A percentile compares a stretch with the other conserved stretches of the same genome.
Conservation (phyloP, 2,113 vertebrate species). For the Chaetodon trifascialis region DNA sequence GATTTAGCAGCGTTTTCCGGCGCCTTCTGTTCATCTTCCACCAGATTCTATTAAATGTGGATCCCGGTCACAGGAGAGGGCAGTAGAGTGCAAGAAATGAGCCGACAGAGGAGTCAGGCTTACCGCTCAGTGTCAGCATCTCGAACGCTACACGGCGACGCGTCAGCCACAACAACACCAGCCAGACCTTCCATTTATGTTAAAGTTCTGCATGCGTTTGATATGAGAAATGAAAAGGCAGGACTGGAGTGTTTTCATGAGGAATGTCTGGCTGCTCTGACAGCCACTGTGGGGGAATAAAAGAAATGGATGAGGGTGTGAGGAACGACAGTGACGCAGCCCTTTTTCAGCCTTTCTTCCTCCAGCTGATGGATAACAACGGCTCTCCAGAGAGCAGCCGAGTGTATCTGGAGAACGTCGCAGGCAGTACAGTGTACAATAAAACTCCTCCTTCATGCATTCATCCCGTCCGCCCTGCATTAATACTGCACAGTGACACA, state of each 20-base stretch:
- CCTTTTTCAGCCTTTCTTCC: not conserved
- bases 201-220: not conserved
- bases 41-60: not conserved
- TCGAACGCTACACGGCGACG: not conserved
- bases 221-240: constrained; percentile 23
- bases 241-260: not conserved
- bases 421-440: not conserved
- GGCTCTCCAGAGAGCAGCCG: constrained; percentile 6
- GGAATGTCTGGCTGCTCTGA: not conserved
- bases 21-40: not conserved
- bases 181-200: not conserved
- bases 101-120: not conserved
- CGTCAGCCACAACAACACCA: not conserved
- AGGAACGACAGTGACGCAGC: constrained; percentile 27
- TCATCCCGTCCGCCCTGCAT: constrained; percentile 1
- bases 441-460: constrained; percentile 29
- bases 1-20: not conserved
- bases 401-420: constrained; percentile 5
- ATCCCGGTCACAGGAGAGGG: constrained; percentile 9
- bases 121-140: not conserved
- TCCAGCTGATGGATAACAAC: constrained; percentile 28
- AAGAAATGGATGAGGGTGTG: constrained; percentile 7
- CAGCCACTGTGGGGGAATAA: not conserved
- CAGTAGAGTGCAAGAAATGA: constrained; percentile 19
- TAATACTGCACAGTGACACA: not conserved